Conservation (phyloP, 2,797 vertebrate species). For the Meriones psammophilus region DNA sequence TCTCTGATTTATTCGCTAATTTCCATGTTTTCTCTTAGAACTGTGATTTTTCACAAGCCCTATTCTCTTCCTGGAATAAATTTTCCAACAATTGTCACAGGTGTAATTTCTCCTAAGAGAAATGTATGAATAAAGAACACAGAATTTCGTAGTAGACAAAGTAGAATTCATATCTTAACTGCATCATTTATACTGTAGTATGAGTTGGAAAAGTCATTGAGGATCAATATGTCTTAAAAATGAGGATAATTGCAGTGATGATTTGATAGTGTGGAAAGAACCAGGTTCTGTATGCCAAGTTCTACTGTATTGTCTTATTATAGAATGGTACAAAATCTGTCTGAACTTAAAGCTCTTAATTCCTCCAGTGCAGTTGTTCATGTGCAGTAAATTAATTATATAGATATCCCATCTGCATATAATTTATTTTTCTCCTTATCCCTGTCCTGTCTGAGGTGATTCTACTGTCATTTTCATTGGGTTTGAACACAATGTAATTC, state of each 20-base stretch:
- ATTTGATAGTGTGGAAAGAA: background rate
- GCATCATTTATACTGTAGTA: background rate
- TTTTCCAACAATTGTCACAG: background rate
- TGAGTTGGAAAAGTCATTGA: background rate
- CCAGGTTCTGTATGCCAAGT: background rate
- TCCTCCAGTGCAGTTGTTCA: background rate
- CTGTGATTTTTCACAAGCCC: background rate
- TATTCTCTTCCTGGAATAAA: background rate
- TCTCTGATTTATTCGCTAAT: slow-evolving; percentile 34
- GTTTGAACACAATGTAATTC: background rate
- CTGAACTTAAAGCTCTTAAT: background rate
- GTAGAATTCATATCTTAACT: background rate
- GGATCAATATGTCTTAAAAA: background rate
- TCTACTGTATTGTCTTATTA: background rate
- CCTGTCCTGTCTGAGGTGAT: background rate
- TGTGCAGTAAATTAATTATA: background rate
- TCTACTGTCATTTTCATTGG: background rate
- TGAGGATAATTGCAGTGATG: background rate
- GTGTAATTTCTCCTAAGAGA: slow-evolving; percentile 39
- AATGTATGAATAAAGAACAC: background rate
- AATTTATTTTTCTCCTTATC: background rate
- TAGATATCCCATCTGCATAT: background rate
- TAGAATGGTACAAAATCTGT: background rate
- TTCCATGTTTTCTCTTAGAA: background rate
- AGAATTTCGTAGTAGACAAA: background rate